Evolutionary conservation across 2,113 vertebrate species (phyloP), one percentile per base, ranked within the genome.

Genomic region (Pterophyllum scalare): DNA sequence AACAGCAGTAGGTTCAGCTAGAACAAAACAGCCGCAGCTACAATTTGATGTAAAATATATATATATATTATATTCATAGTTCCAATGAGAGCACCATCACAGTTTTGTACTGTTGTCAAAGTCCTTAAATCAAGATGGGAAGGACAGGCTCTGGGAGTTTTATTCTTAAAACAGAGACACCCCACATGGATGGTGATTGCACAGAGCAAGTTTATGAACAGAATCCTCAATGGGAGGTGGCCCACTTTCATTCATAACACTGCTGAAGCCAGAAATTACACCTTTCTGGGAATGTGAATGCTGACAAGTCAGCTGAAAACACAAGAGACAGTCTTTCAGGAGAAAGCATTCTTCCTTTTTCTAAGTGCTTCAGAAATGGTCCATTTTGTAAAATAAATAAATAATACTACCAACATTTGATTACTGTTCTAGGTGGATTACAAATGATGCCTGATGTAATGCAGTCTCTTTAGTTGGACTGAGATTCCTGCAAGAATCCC

Each of bases 181-280:
- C 59, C 75, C 58, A 57, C 74, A n/a, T 75, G 54, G 75, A 61
- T 24, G 54, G 24, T 85, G 82, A 91, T 60, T 83, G 75, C 65
- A 87, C 67, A 70, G 58, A 79, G 49, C 49, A 14, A 6, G 19
- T 31, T 43, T 72, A 28, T 79, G 64, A 89, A 46, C 33, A 76
- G 33, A 78, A 33, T 81, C 74, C 91, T 86, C 81, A 85, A 59
- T 83, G 80, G 79, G 88, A 86, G 75, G 72, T 88, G 90, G 58
- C 92, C 90, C 83, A 92, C 75, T 93, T 90, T 85, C 72, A 86
- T 79, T 88, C 82, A 88, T 77, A 80, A 88, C 74, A 54, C 61
- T 3, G 52, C 72, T n/a, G 56, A 90, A 40, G 59, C 35, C 81
- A 77, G 35, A 65, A 70, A 91, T 90, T 49, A 38, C 82, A 84